Base-by-base conservation (phyloP, 2,797 vertebrate genomes). In the Chaetodon trifasciatus region DNA sequence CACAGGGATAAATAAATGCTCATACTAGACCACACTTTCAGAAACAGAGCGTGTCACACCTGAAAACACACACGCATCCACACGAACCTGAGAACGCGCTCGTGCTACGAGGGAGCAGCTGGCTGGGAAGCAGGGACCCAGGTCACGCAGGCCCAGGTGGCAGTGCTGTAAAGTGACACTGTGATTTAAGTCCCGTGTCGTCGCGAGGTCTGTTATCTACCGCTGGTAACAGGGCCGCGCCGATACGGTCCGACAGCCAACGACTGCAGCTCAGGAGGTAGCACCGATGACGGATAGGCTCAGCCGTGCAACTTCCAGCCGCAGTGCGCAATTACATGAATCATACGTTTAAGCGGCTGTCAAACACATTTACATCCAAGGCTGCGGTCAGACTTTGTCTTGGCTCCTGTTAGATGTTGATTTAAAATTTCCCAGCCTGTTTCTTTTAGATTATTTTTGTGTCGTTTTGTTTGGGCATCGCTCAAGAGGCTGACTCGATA, bases 161-260 rank as follows among this genome's bases (percentile, higher is more conserved):
- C 86, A 35, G 64, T 11, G 81, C 83, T 85, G 85, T 87, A 88
- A 92, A 82, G 88, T 94, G 94, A 93, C 93, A 94, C 83, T 42
- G 84, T 93, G 92, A 95, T 95, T 95, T 91, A 95, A 70, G 87
- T 86, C 76, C 73, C 13, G 89, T 92, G 93, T 91, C 87, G 16
- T 56, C 4, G 35, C 37, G 4, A 57, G 86, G 75, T 78, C 78
- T 35, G 89, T 91, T 93, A 94, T 94, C 94, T 93, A 19, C 69
- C 12, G 21, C 65, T 35, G 37, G 85, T 89, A 85, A 89, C 89
- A 72, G 87, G 83, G 75, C 81, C 57, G 1, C 37, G 74, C 47
- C 84, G 83, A 92, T 91, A 90, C 23, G 50, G 73, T 68, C 89
- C 65, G 70, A 88, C 90, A 88, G 88, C 82, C 79, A 62, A 53